These are phyloP conservation scores for Ceratoteleas bidentatus DNA, from an alignment of 1,140 invertebrate species.

Conservation along the genomic window DNA sequence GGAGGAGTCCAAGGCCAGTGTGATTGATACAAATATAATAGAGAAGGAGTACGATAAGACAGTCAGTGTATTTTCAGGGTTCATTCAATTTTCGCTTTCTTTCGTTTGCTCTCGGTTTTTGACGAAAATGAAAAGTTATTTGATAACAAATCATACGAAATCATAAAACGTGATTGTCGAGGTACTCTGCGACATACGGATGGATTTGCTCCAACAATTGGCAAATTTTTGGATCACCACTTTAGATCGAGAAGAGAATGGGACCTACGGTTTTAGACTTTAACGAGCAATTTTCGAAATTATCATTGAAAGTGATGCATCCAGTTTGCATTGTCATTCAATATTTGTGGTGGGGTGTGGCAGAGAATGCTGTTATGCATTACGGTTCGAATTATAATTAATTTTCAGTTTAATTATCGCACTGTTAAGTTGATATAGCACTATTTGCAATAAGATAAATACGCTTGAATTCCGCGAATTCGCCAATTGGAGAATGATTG, in stretches of 20 bases:
- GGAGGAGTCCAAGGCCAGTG: conserved; percentile 82
- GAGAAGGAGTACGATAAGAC: conserved; percentile 81
- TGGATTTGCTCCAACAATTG: conserved; percentile 56
- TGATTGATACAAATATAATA: conserved; percentile 82
- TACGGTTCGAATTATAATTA: too few species aligned
- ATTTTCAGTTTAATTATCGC: too few species aligned
- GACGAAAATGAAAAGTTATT: conserved; percentile 65
- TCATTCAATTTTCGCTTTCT: conserved; percentile 54
- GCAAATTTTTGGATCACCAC: conserved; percentile 5
- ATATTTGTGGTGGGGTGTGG: too few species aligned
- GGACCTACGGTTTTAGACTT: too few species aligned
- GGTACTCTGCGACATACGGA: conserved; percentile 38
- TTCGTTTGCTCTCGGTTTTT: conserved; percentile 34
- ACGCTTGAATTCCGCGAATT: too few species aligned
- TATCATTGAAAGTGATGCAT: too few species aligned
- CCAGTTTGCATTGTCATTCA: neutral
- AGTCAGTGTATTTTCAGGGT: conserved; percentile 77
- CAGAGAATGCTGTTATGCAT: too few species aligned
- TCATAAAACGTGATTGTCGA: conserved; percentile 36
- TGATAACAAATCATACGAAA: conserved; percentile 44
- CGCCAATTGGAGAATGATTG: too few species aligned
- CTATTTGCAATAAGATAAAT: too few species aligned
- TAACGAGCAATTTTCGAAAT: too few species aligned
- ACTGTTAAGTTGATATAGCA: too few species aligned
- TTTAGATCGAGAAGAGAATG: neutral